These are phyloP conservation scores for Forbesichthys agassizii DNA, from an alignment of 2,113 vertebrate genomes.

Conservation along the genomic window DNA sequence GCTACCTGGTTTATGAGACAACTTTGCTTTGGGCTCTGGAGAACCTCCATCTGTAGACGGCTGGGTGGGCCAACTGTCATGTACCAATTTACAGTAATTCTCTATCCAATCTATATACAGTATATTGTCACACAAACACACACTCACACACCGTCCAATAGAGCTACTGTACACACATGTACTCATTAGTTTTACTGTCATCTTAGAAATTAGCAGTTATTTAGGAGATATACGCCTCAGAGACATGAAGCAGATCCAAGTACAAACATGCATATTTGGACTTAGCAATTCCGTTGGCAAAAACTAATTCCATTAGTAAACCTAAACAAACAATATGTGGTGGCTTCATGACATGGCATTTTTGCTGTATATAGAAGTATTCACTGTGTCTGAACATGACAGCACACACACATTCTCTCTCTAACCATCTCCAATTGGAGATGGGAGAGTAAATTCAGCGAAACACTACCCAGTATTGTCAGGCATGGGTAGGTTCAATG, in stretches of 20 bases:
- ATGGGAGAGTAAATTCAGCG: slow-evolving; percentile 26
- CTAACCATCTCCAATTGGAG: slow-evolving; percentile 24
- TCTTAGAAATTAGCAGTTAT: too few relatives aligned
- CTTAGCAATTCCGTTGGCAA: too few relatives aligned
- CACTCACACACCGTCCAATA: background rate
- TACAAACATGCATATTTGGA: too few relatives aligned
- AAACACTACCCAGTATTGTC: slow-evolving; percentile 69
- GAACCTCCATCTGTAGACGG: slow-evolving; percentile 45
- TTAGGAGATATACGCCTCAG: too few relatives aligned
- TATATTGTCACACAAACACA: too few relatives aligned
- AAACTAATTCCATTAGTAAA: background rate
- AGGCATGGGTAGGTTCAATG: slow-evolving; percentile 55
- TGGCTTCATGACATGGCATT: background rate
- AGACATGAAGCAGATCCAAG: too few relatives aligned
- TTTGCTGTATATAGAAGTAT: slow-evolving; percentile 6
- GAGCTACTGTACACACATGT: background rate
- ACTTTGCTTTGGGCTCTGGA: slow-evolving; percentile 47
- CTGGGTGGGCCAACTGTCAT: slow-evolving; percentile 32
- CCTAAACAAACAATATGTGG: slow-evolving; percentile 23
- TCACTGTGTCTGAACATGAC: slow-evolving; percentile 25
- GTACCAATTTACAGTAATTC: slow-evolving; percentile 53
- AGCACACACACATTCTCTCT: background rate
- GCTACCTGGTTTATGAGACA: slow-evolving; percentile 46
- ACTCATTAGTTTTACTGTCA: too few relatives aligned
- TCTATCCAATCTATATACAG: background rate